Evolutionary conservation across 2,888 invertebrate genomes (phyloP).

Genomic region (Philhelius pedissequus): DNA sequence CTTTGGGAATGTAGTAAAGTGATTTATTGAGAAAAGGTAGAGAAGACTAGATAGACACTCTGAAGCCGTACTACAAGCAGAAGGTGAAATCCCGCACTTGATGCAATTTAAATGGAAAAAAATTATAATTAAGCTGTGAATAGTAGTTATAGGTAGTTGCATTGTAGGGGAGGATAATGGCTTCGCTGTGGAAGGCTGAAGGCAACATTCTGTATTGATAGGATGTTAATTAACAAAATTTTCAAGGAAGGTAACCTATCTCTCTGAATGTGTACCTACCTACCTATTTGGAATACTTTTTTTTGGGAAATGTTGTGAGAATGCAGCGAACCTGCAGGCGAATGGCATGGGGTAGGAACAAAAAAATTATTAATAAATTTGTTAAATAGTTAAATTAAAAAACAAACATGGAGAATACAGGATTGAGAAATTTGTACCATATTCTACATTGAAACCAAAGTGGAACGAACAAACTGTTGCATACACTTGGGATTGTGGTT

Average conservation of each 20-base stretch:
- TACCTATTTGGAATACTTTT: background rate
- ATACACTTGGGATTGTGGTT: too few relatives aligned
- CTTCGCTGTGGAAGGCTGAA: background rate
- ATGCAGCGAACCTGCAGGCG: background rate
- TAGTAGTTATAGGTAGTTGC: constrained; percentile 18
- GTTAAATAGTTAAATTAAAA: too few relatives aligned
- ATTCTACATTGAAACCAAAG: too few relatives aligned
- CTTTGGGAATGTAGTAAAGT: constrained; percentile 41
- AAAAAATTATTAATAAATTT: too few relatives aligned
- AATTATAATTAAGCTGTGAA: constrained; percentile 43
- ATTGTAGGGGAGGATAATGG: background rate
- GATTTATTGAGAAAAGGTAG: constrained; percentile 53
- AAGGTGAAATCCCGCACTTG: constrained; percentile 37
- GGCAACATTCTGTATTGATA: constrained; percentile 17
- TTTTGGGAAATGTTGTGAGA: background rate
- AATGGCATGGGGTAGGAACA: background rate
- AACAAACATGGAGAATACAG: too few relatives aligned
- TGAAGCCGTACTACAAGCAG: background rate
- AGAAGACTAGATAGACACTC: constrained; percentile 28
- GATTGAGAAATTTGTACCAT: too few relatives aligned
- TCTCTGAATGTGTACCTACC: too few relatives aligned
- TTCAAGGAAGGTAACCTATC: background rate
- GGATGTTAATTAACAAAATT: constrained; percentile 14
- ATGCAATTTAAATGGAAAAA: constrained; percentile 30
- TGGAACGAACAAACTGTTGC: too few relatives aligned